These are phyloP conservation scores for Sebastes nivosus DNA, from an alignment of 2,797 vertebrate species.

Conservation along the genomic window DNA sequence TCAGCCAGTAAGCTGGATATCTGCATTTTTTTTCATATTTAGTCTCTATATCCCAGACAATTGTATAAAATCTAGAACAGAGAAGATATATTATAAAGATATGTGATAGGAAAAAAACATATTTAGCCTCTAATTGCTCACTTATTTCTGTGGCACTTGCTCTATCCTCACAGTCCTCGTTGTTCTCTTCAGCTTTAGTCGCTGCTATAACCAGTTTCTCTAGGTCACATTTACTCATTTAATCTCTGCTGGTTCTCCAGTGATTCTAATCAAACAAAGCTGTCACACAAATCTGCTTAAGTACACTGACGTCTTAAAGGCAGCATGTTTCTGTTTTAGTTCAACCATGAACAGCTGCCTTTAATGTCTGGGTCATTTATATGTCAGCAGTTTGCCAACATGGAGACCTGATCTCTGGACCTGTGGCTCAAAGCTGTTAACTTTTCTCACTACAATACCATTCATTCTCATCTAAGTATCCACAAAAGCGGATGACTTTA, in stretches of 20 bases:
- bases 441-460: background rate
- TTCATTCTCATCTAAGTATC: background rate
- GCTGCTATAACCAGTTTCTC: background rate
- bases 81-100: no score
- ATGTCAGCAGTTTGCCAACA: background rate
- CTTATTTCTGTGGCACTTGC: background rate
- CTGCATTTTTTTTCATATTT: background rate
- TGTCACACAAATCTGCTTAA: background rate
- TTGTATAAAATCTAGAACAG: no score
- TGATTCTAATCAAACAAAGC: conserved; percentile 23
- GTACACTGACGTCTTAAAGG: background rate
- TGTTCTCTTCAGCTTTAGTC: background rate
- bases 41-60: background rate
- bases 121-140: background rate
- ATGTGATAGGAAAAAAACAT: no score
- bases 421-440: background rate
- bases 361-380: background rate
- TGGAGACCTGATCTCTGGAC: background rate
- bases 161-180: no score
- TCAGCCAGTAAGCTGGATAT: background rate
- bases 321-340: background rate
- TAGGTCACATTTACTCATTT: background rate
- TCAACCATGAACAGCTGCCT: background rate
- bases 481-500: background rate
- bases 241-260: background rate